These are phyloP conservation scores for Pseudeuparius sepicola DNA, from an alignment of 2,888 invertebrate genomes.

Conservation along the genomic window DNA sequence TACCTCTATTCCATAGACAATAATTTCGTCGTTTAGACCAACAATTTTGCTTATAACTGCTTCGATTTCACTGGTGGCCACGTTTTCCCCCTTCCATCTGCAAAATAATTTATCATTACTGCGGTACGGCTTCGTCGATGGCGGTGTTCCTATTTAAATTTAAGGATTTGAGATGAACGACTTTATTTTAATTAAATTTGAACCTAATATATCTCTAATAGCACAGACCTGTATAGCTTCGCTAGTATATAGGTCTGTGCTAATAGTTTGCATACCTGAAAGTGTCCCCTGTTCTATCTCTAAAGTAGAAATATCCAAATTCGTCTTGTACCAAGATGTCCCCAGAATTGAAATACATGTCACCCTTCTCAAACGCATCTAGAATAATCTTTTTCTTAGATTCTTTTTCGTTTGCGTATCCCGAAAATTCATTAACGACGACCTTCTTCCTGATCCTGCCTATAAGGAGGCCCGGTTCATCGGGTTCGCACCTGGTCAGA, in stretches of 20 bases:
- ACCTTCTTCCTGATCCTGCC: conserved; percentile 53
- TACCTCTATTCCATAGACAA: conserved; percentile 90
- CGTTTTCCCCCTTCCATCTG: conserved; percentile 91
- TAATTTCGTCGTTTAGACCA: conserved; percentile 61
- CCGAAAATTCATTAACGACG: conserved; percentile 52
- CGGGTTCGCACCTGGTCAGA: conserved; percentile 71
- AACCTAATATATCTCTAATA: too few relatives aligned
- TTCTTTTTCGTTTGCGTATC: conserved; percentile 56
- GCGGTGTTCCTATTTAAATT: too few relatives aligned
- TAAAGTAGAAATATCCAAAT: conserved; percentile 87
- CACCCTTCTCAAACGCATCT: conserved; percentile 71
- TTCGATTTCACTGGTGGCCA: conserved; percentile 93
- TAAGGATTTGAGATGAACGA: too few relatives aligned
- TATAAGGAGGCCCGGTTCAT: conserved; percentile 78
- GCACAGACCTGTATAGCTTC: too few relatives aligned
- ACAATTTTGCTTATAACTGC: conserved; percentile 71
- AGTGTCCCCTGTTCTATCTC: conserved; percentile 80
- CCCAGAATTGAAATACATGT: conserved; percentile 82
- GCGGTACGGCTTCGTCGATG: too few relatives aligned
- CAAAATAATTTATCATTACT: conserved; percentile 18
- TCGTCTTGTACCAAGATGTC: conserved; percentile 87
- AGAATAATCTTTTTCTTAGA: conserved; percentile 61
- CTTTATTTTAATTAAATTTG: too few relatives aligned
- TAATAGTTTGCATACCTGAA: too few relatives aligned
- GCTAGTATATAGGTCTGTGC: too few relatives aligned